Conservation (phyloP, 2,113 vertebrate genomes). For the Cygnus atratus region DNA sequence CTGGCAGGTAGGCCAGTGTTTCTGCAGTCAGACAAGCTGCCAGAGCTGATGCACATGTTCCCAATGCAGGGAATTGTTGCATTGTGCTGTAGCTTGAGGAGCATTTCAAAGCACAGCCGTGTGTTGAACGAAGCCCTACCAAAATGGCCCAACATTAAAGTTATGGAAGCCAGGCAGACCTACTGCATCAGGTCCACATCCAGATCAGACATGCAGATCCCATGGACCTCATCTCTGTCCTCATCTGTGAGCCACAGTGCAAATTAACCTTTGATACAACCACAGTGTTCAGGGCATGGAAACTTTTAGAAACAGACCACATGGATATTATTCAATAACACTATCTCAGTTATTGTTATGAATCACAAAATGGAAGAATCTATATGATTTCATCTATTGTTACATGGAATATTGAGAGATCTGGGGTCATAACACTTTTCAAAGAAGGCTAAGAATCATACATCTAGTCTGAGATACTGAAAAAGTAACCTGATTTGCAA, state of each 20-base stretch:
- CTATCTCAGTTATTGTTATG: background rate
- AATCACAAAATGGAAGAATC: background rate
- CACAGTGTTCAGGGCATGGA: accelerated
- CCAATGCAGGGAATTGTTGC: background rate
- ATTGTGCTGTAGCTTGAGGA: background rate
- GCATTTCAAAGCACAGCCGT: background rate
- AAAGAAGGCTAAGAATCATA: background rate
- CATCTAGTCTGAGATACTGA: background rate
- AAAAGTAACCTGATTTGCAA: background rate
- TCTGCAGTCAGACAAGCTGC: background rate
- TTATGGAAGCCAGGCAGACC: background rate
- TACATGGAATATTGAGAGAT: background rate
- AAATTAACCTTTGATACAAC: background rate
- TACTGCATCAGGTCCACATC: background rate
- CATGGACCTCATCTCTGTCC: accelerated
- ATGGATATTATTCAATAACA: background rate
- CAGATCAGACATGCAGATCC: background rate
- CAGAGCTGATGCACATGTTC: background rate
- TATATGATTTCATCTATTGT: background rate
- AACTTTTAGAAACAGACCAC: background rate
- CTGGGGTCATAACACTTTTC: background rate
- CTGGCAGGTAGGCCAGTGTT: background rate
- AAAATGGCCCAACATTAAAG: background rate
- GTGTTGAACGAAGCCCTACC: background rate
- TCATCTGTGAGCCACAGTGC: background rate